phyloP scores from a whole-genome alignment of 2,113 vertebrate genomes.

The Enhydra lutris region DNA sequence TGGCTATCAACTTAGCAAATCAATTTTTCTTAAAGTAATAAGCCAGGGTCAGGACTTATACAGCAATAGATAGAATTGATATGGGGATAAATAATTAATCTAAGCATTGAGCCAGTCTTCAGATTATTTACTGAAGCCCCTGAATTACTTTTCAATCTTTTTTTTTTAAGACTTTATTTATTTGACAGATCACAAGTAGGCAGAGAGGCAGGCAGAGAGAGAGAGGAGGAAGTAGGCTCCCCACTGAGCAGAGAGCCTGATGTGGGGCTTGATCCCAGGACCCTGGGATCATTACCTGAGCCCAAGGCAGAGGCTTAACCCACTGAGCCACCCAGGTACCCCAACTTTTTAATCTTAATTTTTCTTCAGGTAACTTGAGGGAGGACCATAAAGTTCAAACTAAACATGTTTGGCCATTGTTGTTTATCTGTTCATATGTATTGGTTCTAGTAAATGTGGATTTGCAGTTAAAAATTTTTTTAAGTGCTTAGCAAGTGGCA shows the following conservation, averaged over 20 bases:
- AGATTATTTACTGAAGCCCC: not conserved
- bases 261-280: too few relatives aligned
- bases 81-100: not conserved
- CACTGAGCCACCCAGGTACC: too few relatives aligned
- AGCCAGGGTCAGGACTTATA: not conserved
- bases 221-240: too few relatives aligned
- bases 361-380: conserved; percentile 17
- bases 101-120: not conserved
- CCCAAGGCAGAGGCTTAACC: too few relatives aligned
- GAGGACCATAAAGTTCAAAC: not conserved
- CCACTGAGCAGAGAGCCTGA: too few relatives aligned
- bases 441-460: not conserved
- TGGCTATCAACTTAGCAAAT: not conserved
- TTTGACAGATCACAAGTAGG: too few relatives aligned
- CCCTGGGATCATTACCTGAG: too few relatives aligned
- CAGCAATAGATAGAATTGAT: not conserved
- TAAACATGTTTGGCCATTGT: not conserved
- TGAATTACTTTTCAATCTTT: not conserved
- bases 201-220: too few relatives aligned
- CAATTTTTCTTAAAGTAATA: not conserved
- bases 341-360: not conserved
- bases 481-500: not conserved
- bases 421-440: not conserved
- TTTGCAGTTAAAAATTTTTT: not conserved
- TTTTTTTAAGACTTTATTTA: too few relatives aligned